Evolutionary conservation across 2,113 vertebrate species (phyloP).

Genomic region (Chamaetylas fuelleborni): DNA sequence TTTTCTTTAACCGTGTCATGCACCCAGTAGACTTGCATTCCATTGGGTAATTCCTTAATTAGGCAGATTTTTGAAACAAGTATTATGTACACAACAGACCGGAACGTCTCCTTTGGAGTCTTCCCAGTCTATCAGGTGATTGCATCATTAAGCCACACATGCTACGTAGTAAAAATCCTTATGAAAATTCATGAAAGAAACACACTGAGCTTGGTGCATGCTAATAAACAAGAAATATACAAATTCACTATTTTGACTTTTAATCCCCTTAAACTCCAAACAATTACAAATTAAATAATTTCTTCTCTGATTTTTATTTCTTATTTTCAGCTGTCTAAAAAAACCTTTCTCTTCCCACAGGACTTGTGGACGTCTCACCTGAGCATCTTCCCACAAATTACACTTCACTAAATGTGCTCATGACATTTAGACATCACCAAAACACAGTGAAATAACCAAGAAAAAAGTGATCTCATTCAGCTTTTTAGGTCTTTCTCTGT

Average conservation of each 20-base stretch:
- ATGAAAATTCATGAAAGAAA: conserved; percentile 80
- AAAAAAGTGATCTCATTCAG: not conserved
- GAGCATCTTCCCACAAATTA: not conserved
- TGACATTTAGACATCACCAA: not conserved
- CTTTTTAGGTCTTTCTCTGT: not conserved
- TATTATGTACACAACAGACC: conserved; percentile 80
- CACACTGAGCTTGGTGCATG: conserved; percentile 60
- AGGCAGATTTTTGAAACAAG: conserved; percentile 77
- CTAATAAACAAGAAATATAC: conserved; percentile 50
- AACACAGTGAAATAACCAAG: not conserved
- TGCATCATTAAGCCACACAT: conserved; percentile 80
- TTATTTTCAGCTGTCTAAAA: not conserved
- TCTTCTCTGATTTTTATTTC: not conserved
- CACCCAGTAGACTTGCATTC: conserved; percentile 64
- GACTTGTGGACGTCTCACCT: not conserved
- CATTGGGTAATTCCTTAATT: conserved; percentile 78
- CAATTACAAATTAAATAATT: conserved; percentile 11
- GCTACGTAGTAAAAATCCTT: conserved; percentile 78
- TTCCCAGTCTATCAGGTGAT: conserved; percentile 76
- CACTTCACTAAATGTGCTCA: not conserved
- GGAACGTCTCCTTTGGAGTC: conserved; percentile 76
- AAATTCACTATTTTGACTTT: conserved; percentile 47
- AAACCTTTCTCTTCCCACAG: not conserved
- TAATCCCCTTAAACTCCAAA: conserved; percentile 10
- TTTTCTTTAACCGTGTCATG: conserved; percentile 60